Conservation (phyloP, 1,140 invertebrate genomes). For the Delia radicum region DNA sequence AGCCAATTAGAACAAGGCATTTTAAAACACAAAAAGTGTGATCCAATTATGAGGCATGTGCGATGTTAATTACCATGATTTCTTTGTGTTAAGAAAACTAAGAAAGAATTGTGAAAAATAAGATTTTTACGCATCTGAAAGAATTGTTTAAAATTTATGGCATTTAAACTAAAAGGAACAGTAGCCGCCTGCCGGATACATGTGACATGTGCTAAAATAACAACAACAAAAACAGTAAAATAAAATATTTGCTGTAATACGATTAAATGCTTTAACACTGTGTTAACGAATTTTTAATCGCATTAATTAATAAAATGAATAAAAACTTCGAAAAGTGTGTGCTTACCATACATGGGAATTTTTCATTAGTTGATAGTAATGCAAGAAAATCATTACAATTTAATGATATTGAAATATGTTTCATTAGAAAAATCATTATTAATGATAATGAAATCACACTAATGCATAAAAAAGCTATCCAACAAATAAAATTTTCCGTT, state of each 20-base stretch:
- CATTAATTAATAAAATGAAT: not conserved
- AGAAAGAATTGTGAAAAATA: not conserved
- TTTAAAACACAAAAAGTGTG: no score
- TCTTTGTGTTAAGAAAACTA: not conserved
- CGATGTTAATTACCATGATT: not conserved
- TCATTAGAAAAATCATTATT: no score
- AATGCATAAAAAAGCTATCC: no score
- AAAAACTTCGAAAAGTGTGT: no score
- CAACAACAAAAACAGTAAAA: not conserved
- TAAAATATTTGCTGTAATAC: not conserved
- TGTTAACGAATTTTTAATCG: not conserved
- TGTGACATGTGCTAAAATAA: conserved; percentile 12
- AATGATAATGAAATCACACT: no score
- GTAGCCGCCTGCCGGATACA: not conserved
- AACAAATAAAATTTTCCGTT: no score
- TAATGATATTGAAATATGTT: no score
- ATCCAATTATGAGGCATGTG: not conserved
- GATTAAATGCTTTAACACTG: not conserved
- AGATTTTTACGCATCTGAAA: not conserved
- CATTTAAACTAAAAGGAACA: not conserved
- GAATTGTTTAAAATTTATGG: conserved; percentile 9
- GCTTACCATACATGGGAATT: no score
- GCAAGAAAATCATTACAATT: no score
- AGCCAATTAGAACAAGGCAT: no score
- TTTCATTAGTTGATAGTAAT: no score